Percentiles rank a stretch among this genome's conserved stretches.
Evolutionary conservation across 2,888 invertebrate species (phyloP).

Genomic region (Tenthredo mesomela): DNA sequence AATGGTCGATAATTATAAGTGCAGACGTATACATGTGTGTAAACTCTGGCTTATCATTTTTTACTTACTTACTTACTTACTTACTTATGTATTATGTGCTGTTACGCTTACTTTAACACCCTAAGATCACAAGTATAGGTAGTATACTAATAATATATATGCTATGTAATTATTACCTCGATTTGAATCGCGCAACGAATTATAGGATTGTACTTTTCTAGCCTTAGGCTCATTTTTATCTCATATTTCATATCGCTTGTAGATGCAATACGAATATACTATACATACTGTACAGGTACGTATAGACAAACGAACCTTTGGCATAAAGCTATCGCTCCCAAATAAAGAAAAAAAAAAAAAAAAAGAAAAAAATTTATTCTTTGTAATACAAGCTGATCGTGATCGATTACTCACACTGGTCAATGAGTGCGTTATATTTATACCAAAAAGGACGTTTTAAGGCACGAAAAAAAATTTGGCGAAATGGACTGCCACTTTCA

Average conservation of each 20-base stretch:
- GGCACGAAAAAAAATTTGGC: background rate
- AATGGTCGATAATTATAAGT: slow-evolving; percentile 4
- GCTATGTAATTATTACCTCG: slow-evolving; percentile 35
- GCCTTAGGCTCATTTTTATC: slow-evolving; percentile 9
- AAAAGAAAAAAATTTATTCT: background rate
- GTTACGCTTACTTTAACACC: slow-evolving; percentile 22
- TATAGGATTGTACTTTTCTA: slow-evolving; percentile 30
- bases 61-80: background rate
- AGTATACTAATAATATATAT: slow-evolving; percentile 6
- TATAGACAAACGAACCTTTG: slow-evolving; percentile 25
- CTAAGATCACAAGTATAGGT: slow-evolving; percentile 22
- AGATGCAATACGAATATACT: background rate
- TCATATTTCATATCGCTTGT: background rate
- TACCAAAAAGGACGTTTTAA: background rate
- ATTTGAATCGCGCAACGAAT: slow-evolving; percentile 29
- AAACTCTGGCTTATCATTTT: slow-evolving; percentile 5
- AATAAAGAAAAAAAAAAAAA: background rate
- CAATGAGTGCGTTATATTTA: background rate
- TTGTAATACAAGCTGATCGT: background rate
- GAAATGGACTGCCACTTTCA: background rate
- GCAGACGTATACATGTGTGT: background rate
- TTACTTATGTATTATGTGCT: background rate
- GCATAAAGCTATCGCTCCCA: background rate
- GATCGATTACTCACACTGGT: background rate
- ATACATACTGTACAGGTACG: background rate